Conservation (phyloP, 2,888 invertebrate species). For the Ctenicera cuprea region DNA sequence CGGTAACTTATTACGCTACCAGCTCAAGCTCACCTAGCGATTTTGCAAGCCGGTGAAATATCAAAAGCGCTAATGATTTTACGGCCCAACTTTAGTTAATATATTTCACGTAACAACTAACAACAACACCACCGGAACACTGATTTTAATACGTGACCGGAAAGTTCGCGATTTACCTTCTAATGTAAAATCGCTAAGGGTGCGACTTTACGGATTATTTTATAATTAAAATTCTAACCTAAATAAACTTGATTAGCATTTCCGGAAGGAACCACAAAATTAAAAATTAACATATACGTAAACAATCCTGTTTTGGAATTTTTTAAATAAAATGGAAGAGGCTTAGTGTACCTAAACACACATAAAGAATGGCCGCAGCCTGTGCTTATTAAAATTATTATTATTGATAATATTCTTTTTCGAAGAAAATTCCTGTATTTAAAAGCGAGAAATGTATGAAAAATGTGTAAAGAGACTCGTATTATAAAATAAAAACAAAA, state of each 20-base stretch:
- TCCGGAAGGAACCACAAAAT: not conserved
- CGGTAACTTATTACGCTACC: constrained; percentile 1
- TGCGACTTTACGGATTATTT: constrained; percentile 18
- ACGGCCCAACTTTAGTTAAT: constrained; percentile 25
- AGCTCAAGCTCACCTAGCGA: constrained; percentile 9
- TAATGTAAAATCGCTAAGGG: constrained; percentile 23
- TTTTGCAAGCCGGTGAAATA: not conserved
- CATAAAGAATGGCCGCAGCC: too few species aligned
- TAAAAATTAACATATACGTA: not conserved
- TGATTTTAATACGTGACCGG: constrained; percentile 31
- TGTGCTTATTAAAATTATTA: too few species aligned
- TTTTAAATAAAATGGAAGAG: too few species aligned
- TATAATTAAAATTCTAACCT: constrained; percentile 29
- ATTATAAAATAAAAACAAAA: too few species aligned
- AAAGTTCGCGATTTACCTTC: constrained; percentile 23
- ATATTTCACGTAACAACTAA: constrained; percentile 12
- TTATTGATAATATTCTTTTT: too few species aligned
- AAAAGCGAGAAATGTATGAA: too few species aligned
- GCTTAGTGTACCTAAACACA: too few species aligned
- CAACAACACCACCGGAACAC: constrained; percentile 4
- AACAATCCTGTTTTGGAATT: not conserved
- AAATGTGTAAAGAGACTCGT: too few species aligned
- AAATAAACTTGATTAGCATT: constrained; percentile 28
- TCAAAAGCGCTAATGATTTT: constrained; percentile 29
- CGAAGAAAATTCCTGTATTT: too few species aligned